Base-by-base conservation (phyloP, 1,140 invertebrate species). In the Vollenhovia emeryi region DNA sequence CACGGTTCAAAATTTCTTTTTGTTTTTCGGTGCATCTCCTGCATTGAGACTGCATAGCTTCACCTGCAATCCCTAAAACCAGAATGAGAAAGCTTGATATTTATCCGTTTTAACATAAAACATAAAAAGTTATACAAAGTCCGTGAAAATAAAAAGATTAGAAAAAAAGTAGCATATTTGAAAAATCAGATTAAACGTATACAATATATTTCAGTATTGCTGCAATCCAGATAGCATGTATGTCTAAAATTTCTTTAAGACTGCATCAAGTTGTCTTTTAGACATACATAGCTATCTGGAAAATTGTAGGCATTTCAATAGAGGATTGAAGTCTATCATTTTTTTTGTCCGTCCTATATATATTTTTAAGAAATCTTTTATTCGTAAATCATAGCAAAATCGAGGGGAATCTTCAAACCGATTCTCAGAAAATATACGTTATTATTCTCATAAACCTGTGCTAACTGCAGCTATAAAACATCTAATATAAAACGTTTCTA, bases 1-100 rank as follows among this genome's bases (percentile, higher is more conserved):
- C n/a, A n/a, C n/a, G 3, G 0, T 79, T 30, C 3, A 79, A 52
- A 50, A 7, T 1, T 0, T 3, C 2, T 18, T 79, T 79, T 40
- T 79, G 75, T 15, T 68, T 79, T 40, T 79, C 75, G 1, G 75
- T 36, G 15, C 75, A 79, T 9, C 11, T 79, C 1, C 0, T 68
- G 45, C 75, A 79, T 40, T 68, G 30, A 36, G 43, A 36, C 48
- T 33, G 40, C 0, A 78, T 0, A 64, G 59, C 40, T 7, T 66
- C 59, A 7, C 13, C 7, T 8, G 66, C 0, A 21, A 64, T 3
- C 0, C 0, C 75, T 78, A 18, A 66, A 62, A 66, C 0, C n/a
- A 48, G 13, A 66, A n/a, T n/a, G n/a, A 21, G n/a, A 13, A 48
- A 36, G 4, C 8, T 36, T 40, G 0, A 79, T 1, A 36, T 2